These are phyloP conservation scores for Harpagifer antarcticus DNA, from an alignment of 2,797 vertebrate species.

Conservation along the genomic window DNA sequence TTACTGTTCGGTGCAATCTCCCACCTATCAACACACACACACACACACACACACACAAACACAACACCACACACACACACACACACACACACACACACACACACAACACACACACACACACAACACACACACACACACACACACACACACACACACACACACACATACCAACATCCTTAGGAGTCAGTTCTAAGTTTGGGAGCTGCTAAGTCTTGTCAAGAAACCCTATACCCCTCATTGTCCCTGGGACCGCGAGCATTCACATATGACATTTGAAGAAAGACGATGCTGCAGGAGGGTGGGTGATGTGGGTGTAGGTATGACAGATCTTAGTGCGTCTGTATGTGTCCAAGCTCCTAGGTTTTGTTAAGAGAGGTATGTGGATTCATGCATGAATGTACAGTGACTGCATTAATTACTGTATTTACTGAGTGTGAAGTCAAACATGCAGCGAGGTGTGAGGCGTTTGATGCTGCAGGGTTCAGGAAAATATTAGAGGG, in stretches of 20 bases:
- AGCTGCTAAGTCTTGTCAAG: slow-evolving; percentile 84
- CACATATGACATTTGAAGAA: slow-evolving; percentile 85
- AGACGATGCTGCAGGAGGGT: slow-evolving; percentile 50
- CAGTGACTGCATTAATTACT: slow-evolving; percentile 12
- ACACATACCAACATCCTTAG: slow-evolving; percentile 76
- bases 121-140: slow-evolving; percentile 37
- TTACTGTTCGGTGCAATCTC: slow-evolving; percentile 62
- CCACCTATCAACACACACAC: slow-evolving; percentile 48
- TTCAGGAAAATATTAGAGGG: slow-evolving; percentile 18
- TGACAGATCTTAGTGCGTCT: background rate
- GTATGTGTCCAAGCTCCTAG: no score
- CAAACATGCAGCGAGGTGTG: slow-evolving; percentile 39
- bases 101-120: no score
- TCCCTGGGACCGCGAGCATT: slow-evolving; percentile 74
- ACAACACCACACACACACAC: no score
- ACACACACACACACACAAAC: slow-evolving; percentile 4
- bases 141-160: slow-evolving; percentile 42
- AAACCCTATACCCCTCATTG: slow-evolving; percentile 85
- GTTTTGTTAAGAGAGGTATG: no score
- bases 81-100: no score
- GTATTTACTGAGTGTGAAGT: slow-evolving; percentile 46
- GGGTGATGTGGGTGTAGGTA: slow-evolving; percentile 24
- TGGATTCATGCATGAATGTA: background rate
- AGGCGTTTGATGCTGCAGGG: slow-evolving; percentile 45
- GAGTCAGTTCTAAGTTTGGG: slow-evolving; percentile 86